phyloP scores from a whole-genome alignment of 2,113 vertebrate species.

The Corythornis vintsioides region DNA sequence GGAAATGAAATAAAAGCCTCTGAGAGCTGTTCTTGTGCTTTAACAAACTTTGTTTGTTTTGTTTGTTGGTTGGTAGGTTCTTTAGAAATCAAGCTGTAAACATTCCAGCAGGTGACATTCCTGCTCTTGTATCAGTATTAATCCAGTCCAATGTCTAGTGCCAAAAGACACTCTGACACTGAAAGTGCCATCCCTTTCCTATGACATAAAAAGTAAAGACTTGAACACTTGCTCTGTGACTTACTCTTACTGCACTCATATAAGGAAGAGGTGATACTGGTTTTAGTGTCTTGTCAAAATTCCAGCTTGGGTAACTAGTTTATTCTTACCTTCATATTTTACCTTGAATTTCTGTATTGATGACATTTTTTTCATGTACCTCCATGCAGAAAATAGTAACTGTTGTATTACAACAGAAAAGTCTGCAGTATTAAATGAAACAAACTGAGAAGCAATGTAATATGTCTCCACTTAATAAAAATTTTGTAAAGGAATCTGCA shows the following conservation, averaged over 20 bases:
- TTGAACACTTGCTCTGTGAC: neutral
- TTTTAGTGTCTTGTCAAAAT: constrained; percentile 3
- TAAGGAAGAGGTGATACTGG: neutral
- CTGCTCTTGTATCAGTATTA: neutral
- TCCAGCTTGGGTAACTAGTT: neutral
- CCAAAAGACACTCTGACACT: neutral
- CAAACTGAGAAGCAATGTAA: neutral
- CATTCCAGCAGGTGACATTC: neutral
- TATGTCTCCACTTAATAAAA: neutral
- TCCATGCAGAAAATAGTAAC: neutral
- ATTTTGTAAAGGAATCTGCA: neutral
- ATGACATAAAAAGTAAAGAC: neutral
- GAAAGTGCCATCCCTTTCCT: neutral
- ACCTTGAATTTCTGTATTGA: neutral
- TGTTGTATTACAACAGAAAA: neutral
- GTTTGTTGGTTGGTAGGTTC: no score
- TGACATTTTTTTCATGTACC: neutral
- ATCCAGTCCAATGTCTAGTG: neutral
- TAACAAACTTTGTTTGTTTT: neutral
- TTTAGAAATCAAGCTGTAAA: neutral
- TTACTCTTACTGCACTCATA: neutral
- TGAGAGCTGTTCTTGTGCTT: neutral
- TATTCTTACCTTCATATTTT: neutral
- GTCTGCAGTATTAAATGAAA: neutral
- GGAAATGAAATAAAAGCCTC: neutral